phyloP scores from a whole-genome alignment of 1,140 invertebrate genomes.

The Lucilia sericata region DNA sequence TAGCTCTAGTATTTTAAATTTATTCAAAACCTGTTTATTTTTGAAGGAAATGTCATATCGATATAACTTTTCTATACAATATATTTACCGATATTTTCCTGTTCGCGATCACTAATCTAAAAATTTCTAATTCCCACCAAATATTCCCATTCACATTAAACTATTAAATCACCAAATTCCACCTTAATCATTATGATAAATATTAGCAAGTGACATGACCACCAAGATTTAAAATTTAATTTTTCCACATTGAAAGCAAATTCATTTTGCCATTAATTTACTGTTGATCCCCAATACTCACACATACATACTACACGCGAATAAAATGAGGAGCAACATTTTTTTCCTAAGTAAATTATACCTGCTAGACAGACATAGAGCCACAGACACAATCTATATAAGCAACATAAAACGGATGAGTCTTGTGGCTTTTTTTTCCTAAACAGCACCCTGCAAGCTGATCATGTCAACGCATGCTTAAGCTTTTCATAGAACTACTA shows the following conservation, averaged over 20 bases:
- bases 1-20: too few relatives aligned
- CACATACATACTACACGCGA: too few relatives aligned
- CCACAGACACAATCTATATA: neutral
- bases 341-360: constrained; percentile 1
- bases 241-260: neutral
- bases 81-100: too few relatives aligned
- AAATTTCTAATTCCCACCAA: neutral
- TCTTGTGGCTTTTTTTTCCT: neutral
- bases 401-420: constrained; percentile 9
- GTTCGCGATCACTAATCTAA: too few relatives aligned
- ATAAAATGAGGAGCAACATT: neutral
- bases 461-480: constrained; percentile 19
- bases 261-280: neutral
- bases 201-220: neutral
- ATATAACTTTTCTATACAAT: too few relatives aligned
- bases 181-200: neutral
- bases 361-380: neutral
- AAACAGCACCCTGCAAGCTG: neutral
- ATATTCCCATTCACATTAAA: neutral
- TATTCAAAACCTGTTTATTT: too few relatives aligned
- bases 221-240: constrained; percentile 18
- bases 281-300: neutral
- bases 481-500: neutral
- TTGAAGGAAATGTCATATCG: too few relatives aligned
- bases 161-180: neutral